phyloP scores from a whole-genome alignment of 2,797 vertebrate species.

The Pangasius larnaudii region DNA sequence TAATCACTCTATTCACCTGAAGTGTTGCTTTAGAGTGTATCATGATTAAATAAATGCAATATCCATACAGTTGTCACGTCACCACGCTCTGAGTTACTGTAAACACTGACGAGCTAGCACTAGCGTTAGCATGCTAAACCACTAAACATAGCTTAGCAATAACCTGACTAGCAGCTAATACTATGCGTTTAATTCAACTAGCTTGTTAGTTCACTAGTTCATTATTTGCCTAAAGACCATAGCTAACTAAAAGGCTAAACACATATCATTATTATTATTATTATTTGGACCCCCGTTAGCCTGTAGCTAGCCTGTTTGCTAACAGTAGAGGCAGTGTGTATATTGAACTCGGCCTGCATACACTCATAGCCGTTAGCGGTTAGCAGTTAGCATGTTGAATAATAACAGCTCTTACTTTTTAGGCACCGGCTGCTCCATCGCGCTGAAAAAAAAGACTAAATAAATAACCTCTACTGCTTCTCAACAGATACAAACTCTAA shows the following conservation, averaged over 20 bases:
- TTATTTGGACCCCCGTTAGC: neutral
- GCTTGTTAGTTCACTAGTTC: neutral
- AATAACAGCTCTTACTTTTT: slow-evolving; percentile 54
- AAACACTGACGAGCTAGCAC: neutral
- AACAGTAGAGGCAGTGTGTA: neutral
- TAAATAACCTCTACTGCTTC: neutral
- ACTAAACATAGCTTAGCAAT: neutral
- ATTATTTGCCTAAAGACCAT: neutral
- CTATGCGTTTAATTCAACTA: neutral
- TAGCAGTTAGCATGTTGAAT: slow-evolving; percentile 19
- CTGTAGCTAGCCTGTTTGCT: neutral
- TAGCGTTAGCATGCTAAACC: slow-evolving; percentile 4
- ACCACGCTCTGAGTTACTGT: neutral
- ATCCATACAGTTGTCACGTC: neutral
- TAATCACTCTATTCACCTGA: neutral
- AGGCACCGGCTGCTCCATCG: slow-evolving; percentile 56
- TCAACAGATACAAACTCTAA: neutral
- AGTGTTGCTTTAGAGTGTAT: neutral
- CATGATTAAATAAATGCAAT: neutral
- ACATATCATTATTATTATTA: neutral
- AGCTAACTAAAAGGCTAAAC: neutral
- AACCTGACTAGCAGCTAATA: neutral
- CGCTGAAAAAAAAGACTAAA: neutral
- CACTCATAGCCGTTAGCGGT: slow-evolving; percentile 31
- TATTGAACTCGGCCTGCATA: slow-evolving; percentile 38